These are phyloP conservation scores for Seriola quinqueradiata DNA, from an alignment of 2,113 vertebrate species.

Conservation along the genomic window DNA sequence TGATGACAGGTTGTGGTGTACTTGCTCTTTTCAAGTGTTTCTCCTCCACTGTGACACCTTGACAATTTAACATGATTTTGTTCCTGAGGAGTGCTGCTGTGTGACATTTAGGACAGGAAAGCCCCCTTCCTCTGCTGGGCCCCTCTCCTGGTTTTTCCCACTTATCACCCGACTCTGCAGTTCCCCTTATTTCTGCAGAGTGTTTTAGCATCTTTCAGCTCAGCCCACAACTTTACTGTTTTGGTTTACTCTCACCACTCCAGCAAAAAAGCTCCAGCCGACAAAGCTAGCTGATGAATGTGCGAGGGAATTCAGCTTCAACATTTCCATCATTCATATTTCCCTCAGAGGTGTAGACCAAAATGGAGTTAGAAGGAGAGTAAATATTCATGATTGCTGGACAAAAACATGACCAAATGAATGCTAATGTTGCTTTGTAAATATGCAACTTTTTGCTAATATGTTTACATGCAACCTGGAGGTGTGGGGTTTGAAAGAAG, in stretches of 20 bases:
- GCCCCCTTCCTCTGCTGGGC: not conserved
- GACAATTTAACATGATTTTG: slow-evolving; percentile 48
- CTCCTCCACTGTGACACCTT: slow-evolving; percentile 33
- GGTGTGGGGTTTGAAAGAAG: not conserved
- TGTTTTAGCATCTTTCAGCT: not conserved
- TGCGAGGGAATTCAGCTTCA: too few relatives aligned
- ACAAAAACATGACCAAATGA: too few relatives aligned
- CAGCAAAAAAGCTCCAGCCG: too few relatives aligned
- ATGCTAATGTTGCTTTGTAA: too few relatives aligned
- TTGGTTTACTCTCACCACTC: not conserved
- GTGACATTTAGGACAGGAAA: slow-evolving; percentile 28
- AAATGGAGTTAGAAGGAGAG: too few relatives aligned
- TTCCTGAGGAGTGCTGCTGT: slow-evolving; percentile 9
- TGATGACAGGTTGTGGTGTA: slow-evolving; percentile 11
- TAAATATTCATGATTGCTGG: too few relatives aligned
- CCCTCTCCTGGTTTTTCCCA: not conserved
- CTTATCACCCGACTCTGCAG: too few relatives aligned
- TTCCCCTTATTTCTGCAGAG: too few relatives aligned
- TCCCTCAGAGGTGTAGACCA: not conserved
- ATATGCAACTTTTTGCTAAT: too few relatives aligned
- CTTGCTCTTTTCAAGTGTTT: slow-evolving; percentile 44
- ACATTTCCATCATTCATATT: not conserved
- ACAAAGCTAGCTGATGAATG: too few relatives aligned
- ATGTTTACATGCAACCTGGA: too few relatives aligned
- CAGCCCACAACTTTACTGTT: not conserved